Conservation (phyloP, 1,140 invertebrate species). For the Trachymyrmex septentrionalis region DNA sequence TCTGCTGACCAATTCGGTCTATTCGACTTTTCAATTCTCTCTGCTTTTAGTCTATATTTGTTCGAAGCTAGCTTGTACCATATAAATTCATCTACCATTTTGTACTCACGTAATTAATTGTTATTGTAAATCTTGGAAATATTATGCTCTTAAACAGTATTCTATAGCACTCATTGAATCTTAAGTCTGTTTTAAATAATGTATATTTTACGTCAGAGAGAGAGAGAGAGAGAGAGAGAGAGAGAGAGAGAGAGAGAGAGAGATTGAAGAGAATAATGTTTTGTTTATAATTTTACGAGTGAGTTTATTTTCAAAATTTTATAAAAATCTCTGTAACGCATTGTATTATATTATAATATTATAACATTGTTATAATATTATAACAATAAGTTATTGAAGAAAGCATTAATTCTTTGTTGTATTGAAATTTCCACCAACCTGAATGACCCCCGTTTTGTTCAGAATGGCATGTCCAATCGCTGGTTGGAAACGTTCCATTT, state of each 20-base stretch:
- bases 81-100: not conserved
- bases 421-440: constrained; percentile 87
- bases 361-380: too few relatives aligned
- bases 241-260: too few relatives aligned
- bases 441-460: constrained; percentile 91
- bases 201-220: not conserved
- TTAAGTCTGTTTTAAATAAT: not conserved
- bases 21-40: constrained; percentile 39
- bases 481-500: constrained; percentile 96
- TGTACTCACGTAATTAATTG: not conserved
- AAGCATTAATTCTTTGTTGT: not conserved
- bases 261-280: not conserved
- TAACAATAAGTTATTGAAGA: not conserved
- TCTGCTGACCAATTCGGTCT: constrained; percentile 44
- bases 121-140: not conserved
- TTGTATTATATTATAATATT: not conserved
- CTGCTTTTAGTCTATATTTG: constrained; percentile 41
- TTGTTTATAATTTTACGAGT: not conserved
- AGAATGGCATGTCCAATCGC: constrained; percentile 92
- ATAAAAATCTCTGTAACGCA: not conserved
- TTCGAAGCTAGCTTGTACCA: constrained; percentile 2
- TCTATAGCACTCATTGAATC: not conserved
- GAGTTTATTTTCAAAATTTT: not conserved
- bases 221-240: too few relatives aligned
- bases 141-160: not conserved